A percentile compares a stretch with the other conserved stretches of the same genome.
Evolutionary conservation across 2,888 invertebrate genomes (phyloP).

Genomic region (Drosophila limbata): DNA sequence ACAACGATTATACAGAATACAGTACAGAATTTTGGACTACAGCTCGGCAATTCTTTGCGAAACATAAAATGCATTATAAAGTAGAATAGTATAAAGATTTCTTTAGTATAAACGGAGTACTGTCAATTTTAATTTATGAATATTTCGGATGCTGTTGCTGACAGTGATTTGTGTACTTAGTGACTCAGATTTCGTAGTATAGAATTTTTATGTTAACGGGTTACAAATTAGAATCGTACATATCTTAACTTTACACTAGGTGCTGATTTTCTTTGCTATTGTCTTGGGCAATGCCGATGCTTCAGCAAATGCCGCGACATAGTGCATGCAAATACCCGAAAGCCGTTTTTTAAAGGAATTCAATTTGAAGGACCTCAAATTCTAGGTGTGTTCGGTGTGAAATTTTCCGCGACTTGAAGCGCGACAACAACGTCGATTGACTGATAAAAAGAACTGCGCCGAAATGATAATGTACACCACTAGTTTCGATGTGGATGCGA

Average conservation of each 20-base stretch:
- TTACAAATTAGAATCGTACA: background rate
- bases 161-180: background rate
- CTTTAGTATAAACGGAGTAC: background rate
- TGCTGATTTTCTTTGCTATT: conserved; percentile 22
- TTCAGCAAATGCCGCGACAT: conserved; percentile 20
- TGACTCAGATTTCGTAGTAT: background rate
- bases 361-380: background rate
- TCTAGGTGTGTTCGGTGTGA: conserved; percentile 22
- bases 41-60: background rate
- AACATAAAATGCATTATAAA: background rate
- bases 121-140: conserved; percentile 7
- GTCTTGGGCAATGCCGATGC: conserved; percentile 27
- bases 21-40: conserved; percentile 9
- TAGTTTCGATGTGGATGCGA: conserved; percentile 43
- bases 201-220: background rate
- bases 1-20: background rate
- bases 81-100: background rate
- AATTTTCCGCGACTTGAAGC: conserved; percentile 66
- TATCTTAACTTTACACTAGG: conserved; percentile 6
- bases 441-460: conserved; percentile 80
- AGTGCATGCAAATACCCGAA: conserved; percentile 10
- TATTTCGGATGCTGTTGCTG: background rate
- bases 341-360: conserved; percentile 9
- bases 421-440: conserved; percentile 67
- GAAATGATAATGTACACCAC: conserved; percentile 63